Base-by-base conservation (phyloP, 2,113 vertebrate genomes). In the Motacilla tschutschensis region DNA sequence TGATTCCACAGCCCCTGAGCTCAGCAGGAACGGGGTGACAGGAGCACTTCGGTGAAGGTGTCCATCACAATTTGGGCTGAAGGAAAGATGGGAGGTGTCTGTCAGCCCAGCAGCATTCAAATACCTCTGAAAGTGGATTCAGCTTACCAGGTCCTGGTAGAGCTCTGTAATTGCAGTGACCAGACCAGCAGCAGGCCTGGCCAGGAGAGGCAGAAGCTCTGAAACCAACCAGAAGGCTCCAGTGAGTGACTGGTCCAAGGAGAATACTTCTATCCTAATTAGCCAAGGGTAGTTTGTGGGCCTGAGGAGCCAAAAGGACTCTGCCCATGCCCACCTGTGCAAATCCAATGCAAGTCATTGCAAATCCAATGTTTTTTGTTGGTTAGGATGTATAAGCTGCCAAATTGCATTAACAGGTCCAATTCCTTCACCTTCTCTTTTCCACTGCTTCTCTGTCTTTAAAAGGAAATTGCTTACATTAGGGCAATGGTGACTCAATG, bases 381-480 rank as follows among this genome's bases (percentile, higher is more conserved):
- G 44, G 26, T 73, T 57, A 54, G 50, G n/a, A 50, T 48, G 31
- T 22, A 58, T 24, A 46, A 82, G 53, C 41, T 83, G 44, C 29
- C 67, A 87, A 58, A 64, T 47, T 24, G 43, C 47, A 66, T 46
- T 69, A 50, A 54, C 47, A 60, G 24, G 15, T 50, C 40, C 41
- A 72, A 48, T 50, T 75, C 48, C 21, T 88, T 41, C 62, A 54
- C 41, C 35, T 79, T 36, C 29, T 87, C 44, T 78, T 72, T 83
- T 69, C 71, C 48, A 78, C 58, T 64, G 3, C 48, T 90, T 74
- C 46, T 53, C n/a, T 91, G 60, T 70, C 66, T 93, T 79, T 76
- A 59, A 67, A 91, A 83, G n/a, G 43, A 76, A 88, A 60, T 58
- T 81, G 59, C 48, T 89, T 79, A 81, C 91, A 64, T 22, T 17